These are phyloP conservation scores for Chelon labrosus DNA, from an alignment of 2,797 vertebrate species.

Conservation along the genomic window DNA sequence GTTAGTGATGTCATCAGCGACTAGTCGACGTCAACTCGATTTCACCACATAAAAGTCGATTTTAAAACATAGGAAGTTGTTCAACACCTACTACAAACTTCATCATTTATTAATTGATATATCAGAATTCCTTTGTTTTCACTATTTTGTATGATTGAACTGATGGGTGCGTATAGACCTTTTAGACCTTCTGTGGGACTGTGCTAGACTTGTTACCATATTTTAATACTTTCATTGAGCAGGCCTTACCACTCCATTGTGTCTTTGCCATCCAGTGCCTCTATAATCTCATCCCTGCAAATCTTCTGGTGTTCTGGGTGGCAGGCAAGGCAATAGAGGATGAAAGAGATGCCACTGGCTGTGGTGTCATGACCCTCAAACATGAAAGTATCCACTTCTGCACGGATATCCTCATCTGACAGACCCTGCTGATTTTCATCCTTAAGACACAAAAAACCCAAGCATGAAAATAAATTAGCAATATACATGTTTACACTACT, in stretches of 20 bases:
- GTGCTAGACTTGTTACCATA: accelerated
- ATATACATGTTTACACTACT: too few relatives aligned
- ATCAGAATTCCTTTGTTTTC: too few relatives aligned
- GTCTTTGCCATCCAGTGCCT: slow-evolving; percentile 81
- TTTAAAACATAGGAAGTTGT: too few relatives aligned
- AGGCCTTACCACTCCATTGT: slow-evolving; percentile 85
- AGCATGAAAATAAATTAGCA: too few relatives aligned
- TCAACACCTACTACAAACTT: too few relatives aligned
- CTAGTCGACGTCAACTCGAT: too few relatives aligned
- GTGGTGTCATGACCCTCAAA: slow-evolving; percentile 92
- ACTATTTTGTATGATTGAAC: too few relatives aligned
- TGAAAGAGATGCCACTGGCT: slow-evolving; percentile 88
- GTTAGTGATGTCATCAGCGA: too few relatives aligned
- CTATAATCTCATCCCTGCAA: slow-evolving; percentile 90
- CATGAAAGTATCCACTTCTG: slow-evolving; percentile 95
- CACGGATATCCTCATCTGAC: slow-evolving; percentile 87
- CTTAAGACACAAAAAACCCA: slow-evolving; percentile 64
- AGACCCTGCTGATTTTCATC: slow-evolving; percentile 87
- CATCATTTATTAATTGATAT: too few relatives aligned
- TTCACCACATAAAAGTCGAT: too few relatives aligned
- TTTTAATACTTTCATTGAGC: neutral
- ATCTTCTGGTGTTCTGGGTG: slow-evolving; percentile 89
- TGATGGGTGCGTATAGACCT: too few relatives aligned
- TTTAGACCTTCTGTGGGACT: too few relatives aligned
- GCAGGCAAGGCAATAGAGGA: slow-evolving; percentile 88